Conservation (phyloP, 2,797 vertebrate genomes). For the Serranus cabrilla region DNA sequence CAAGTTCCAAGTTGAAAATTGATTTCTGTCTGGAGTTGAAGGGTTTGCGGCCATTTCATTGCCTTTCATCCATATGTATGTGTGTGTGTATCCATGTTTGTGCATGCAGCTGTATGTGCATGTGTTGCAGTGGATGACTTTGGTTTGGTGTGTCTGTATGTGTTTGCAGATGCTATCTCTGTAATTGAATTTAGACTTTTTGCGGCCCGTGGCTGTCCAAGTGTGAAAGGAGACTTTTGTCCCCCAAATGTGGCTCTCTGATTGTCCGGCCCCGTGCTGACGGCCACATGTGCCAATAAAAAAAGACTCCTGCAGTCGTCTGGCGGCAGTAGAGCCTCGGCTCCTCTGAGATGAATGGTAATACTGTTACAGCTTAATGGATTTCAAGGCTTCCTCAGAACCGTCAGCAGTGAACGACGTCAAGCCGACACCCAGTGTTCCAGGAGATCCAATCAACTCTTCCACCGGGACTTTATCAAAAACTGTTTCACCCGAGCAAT, state of each 20-base stretch:
- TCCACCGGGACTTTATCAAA: slow-evolving; percentile 58
- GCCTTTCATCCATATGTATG: slow-evolving; percentile 44
- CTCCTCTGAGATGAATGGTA: slow-evolving; percentile 50
- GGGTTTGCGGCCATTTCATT: slow-evolving; percentile 56
- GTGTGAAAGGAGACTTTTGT: slow-evolving; percentile 80
- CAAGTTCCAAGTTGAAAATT: slow-evolving; percentile 74
- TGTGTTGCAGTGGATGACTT: slow-evolving; percentile 22
- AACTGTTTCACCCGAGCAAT: slow-evolving; percentile 56
- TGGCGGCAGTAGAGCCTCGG: slow-evolving; percentile 20
- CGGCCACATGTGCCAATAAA: slow-evolving; percentile 55
- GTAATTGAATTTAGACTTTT: slow-evolving; percentile 84
- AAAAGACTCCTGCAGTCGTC: slow-evolving; percentile 21
- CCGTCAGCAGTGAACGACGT: slow-evolving; percentile 30
- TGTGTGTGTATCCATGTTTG: slow-evolving; percentile 13
- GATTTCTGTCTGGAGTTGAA: slow-evolving; percentile 78
- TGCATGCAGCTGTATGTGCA: slow-evolving; percentile 18
- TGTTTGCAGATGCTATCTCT: slow-evolving; percentile 81
- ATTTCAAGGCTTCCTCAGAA: slow-evolving; percentile 63
- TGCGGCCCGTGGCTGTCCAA: slow-evolving; percentile 62
- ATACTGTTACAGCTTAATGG: slow-evolving; percentile 67
- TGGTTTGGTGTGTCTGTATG: slow-evolving; percentile 37
- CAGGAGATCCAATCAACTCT: slow-evolving; percentile 68
- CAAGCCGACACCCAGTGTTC: slow-evolving; percentile 41
- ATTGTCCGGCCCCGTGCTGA: slow-evolving; percentile 55
- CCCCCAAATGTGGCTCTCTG: slow-evolving; percentile 59